Conservation (phyloP, 2,113 vertebrate genomes). For the Myotis yumanensis region DNA sequence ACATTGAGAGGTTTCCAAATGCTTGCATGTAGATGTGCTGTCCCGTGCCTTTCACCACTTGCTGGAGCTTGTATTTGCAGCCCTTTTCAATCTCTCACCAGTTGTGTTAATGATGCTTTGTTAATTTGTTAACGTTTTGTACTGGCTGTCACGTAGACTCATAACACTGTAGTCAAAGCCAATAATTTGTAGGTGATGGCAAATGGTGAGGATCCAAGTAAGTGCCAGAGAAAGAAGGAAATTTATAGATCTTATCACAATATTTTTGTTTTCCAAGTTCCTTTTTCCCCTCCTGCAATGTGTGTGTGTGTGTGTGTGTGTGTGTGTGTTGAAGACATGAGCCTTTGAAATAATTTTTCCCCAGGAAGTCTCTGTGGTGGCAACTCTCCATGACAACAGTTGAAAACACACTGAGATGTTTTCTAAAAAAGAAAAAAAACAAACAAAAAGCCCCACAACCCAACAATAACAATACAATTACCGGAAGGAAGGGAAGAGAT, state of each 20-base stretch:
- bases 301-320: not conserved
- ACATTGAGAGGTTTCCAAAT: not conserved
- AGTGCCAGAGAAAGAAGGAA: not conserved
- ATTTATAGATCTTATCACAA: not conserved
- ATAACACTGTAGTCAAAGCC: conserved; percentile 39
- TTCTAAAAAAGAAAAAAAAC: not conserved
- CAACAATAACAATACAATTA: conserved; percentile 20
- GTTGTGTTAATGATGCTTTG: not conserved
- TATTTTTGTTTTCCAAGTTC: conserved; percentile 21
- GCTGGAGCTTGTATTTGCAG: not conserved
- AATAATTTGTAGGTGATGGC: conserved; percentile 37
- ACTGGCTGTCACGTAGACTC: not conserved
- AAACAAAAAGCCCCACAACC: not conserved
- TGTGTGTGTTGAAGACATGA: not conserved
- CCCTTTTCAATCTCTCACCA: not conserved
- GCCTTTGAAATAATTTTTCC: conserved; percentile 33
- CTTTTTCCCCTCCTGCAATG: not conserved
- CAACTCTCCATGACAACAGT: conserved; percentile 58
- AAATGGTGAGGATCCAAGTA: not conserved
- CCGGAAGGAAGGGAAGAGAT: conserved; percentile 16
- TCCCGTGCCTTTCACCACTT: fast-evolving
- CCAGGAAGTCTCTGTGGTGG: not conserved
- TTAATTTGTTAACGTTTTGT: not conserved
- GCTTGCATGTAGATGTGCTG: fast-evolving
- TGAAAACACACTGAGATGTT: conserved; percentile 31